Base-by-base conservation (phyloP, 2,113 vertebrate genomes). In the Tenrec ecaudatus region DNA sequence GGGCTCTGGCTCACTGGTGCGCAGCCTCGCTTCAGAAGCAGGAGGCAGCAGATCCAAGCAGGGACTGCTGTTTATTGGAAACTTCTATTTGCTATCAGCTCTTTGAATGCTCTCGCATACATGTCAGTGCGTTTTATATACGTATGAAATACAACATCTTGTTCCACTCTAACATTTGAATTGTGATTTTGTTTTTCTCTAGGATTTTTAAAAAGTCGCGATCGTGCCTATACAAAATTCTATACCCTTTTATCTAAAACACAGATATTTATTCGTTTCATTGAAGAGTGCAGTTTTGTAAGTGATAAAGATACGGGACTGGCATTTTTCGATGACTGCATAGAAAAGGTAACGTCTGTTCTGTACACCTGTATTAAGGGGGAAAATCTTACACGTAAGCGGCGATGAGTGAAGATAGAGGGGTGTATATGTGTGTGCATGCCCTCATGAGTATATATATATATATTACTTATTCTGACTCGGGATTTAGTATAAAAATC, bases 211-310 rank as follows among this genome's bases (percentile, higher is more conserved):
- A 99, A 99, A 98, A 99, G 99, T 97, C 97, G 99, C 97, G 99
- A 99, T 96, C 99, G 99, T 40, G 97, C 99, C 29, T 99, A 99
- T 97, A 98, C 99, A 90, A 99, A 99, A 97, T 99, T 99, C 98
- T 99, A 99, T 97, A 98, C 98, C 0, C 98, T 98, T 96, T 98
- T 99, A 96, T 99, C 99, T 82, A 99, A 99, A 98, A 99, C 99
- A 0, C 99, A 99, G 97, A 99, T 99, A 95, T 99, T 99, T 97
- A 99, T 99, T 98, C 99, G 99, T 95, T 99, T 99, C 95, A 99
- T 99, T 85, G 99, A 99, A 98, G 99, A 99, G 96, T 99, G 99
- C 97, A 99, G 99, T 92, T 99, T 99, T 92, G 99, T 99, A 98
- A 99, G 99, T 62, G 99, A 99, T 98, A 99, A 99, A 97, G 99